Evolutionary conservation across 2,113 vertebrate genomes (phyloP).

Genomic region (Tachycineta bicolor): DNA sequence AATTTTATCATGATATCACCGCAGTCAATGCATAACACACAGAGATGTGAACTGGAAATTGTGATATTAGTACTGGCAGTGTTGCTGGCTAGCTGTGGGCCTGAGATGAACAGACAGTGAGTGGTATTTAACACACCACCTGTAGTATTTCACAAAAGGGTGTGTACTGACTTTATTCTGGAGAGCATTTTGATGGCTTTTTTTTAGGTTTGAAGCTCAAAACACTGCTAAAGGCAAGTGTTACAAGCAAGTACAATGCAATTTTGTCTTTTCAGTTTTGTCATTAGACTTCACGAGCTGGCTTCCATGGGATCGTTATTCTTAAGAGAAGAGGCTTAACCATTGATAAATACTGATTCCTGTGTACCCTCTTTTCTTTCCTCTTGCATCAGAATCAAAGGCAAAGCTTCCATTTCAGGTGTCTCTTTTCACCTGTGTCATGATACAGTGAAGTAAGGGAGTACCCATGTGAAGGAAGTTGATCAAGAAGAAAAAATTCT

Average conservation of each 20-base stretch:
- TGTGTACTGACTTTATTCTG: neutral
- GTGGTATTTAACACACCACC: neutral
- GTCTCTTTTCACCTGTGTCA: neutral
- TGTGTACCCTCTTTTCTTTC: neutral
- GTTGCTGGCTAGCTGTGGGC: neutral
- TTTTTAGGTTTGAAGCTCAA: neutral
- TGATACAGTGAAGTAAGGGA: neutral
- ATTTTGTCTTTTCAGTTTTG: neutral
- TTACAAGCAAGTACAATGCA: neutral
- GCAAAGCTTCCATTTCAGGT: neutral
- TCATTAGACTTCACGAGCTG: neutral
- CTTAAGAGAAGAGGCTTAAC: neutral
- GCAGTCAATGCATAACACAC: neutral
- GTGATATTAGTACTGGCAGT: neutral
- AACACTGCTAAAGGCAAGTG: neutral
- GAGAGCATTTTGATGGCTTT: neutral
- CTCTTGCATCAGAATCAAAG: neutral
- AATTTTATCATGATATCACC: neutral
- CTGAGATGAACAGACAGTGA: neutral
- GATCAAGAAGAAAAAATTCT: neutral
- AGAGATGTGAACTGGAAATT: neutral
- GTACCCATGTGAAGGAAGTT: neutral
- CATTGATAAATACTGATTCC: neutral
- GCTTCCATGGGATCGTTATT: neutral
- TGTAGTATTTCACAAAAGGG: neutral